Evolutionary conservation across 2,797 vertebrate species (phyloP), one percentile per base, ranked within the genome.

Genomic region (Danio albolineatus): DNA sequence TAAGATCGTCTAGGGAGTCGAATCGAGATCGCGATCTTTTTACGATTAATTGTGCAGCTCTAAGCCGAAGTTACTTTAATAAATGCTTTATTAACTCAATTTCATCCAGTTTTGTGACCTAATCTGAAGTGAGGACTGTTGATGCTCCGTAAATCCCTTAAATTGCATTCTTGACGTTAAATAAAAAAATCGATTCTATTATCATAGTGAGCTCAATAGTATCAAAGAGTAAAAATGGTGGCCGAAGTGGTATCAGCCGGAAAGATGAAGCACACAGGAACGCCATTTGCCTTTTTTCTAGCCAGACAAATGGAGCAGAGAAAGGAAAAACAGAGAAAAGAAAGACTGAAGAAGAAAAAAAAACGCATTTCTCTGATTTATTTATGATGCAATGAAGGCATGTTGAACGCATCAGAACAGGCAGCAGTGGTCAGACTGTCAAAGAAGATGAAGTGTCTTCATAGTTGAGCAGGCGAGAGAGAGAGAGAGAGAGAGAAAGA

Each of bases 321-420:
- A 88, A 90, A 85, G 76, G 82, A 87, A 88, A 90, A 84, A 89
- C 91, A 91, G 92, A 93, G 90, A 54, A 41, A 44, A 56, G 76
- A 84, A 90, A 89, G 88, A 91, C 91, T 59, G 19, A 59, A 28
- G 62, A 59, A 49, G n/a, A 4, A 64, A 53, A 70, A 39, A 71
- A 39, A 10, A 38, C 4, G 28, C 84, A 96, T 96, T 96, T 95
- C 94, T 96, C 96, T 96, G 96, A 93, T 98, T 97, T 98, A 98
- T 98, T 98, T 97, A 98, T 98, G 96, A 97, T 95, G 96, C 95
- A 95, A 94, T 95, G 96, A 96, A 97, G 96, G 96, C 96, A 96
- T 96, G 95, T 95, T 94, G 96, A 96, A 95, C 87, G 92, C 94
- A 95, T 96, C 95, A 95, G 95, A 96, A 95, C 91, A 94, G 94